Evolutionary conservation across 2,113 vertebrate species (phyloP).

Genomic region (Sebastes schlegelii): DNA sequence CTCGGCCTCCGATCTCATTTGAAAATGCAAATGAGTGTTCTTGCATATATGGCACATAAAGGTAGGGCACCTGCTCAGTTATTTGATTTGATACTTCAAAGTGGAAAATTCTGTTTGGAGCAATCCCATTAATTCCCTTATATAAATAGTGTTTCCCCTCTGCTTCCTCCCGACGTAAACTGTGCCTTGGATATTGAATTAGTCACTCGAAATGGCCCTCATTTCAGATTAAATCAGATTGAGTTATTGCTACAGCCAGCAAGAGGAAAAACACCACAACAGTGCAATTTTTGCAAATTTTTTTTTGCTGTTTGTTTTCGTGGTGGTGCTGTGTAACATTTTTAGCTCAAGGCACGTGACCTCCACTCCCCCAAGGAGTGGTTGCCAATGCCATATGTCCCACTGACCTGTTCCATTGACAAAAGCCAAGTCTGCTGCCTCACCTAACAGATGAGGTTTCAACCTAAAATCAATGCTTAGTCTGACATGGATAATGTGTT

Average conservation of each 20-base stretch:
- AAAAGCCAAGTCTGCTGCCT: slow-evolving; percentile 28
- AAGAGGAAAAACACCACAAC: not conserved
- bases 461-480: slow-evolving; percentile 36
- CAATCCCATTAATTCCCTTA: slow-evolving; percentile 9
- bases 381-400: slow-evolving; percentile 67
- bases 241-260: slow-evolving; percentile 4
- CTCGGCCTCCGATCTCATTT: not conserved
- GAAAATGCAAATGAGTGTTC: slow-evolving; percentile 24
- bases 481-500: not conserved
- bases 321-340: slow-evolving; percentile 22
- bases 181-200: slow-evolving; percentile 51
- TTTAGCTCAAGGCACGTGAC: slow-evolving; percentile 39
- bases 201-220: slow-evolving; percentile 37
- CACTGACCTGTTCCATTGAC: slow-evolving; percentile 39
- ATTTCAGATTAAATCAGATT: slow-evolving; percentile 55
- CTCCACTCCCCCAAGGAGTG: slow-evolving; percentile 18
- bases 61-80: not conserved
- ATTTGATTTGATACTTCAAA: slow-evolving; percentile 11
- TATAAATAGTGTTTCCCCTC: slow-evolving; percentile 2
- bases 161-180: slow-evolving; percentile 18
- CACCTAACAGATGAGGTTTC: slow-evolving; percentile 6
- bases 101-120: slow-evolving; percentile 14
- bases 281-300: not conserved
- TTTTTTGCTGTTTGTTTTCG: not conserved
- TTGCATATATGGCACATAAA: not conserved